Conservation (phyloP, 1,140 invertebrate species). For the Planococcus citri region DNA sequence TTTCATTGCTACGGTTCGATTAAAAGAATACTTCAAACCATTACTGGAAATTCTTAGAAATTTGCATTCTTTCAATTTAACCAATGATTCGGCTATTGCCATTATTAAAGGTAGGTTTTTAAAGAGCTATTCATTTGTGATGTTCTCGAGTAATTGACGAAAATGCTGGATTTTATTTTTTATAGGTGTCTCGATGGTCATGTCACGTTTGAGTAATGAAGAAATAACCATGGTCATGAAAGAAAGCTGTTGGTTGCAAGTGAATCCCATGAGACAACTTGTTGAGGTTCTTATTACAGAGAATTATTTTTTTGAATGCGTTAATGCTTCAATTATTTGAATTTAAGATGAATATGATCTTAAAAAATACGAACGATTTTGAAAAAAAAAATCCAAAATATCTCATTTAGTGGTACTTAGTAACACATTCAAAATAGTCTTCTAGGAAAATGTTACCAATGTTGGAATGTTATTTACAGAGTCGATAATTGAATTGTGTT, state of each 20-base stretch:
- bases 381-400: too few relatives aligned
- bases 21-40: conserved; percentile 64
- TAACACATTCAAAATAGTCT: too few relatives aligned
- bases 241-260: conserved; percentile 63
- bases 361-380: too few relatives aligned
- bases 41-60: conserved; percentile 49
- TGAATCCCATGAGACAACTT: conserved; percentile 49
- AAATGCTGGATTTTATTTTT: conserved; percentile 22
- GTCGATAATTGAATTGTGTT: background rate
- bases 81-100: conserved; percentile 65
- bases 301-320: too few relatives aligned
- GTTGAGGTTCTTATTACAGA: conserved; percentile 40
- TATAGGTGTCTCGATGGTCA: conserved; percentile 49
- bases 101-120: conserved; percentile 60
- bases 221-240: conserved; percentile 57
- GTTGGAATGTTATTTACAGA: background rate
- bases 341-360: too few relatives aligned
- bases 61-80: conserved; percentile 64
- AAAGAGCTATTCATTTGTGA: too few relatives aligned
- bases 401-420: too few relatives aligned
- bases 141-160: too few relatives aligned
- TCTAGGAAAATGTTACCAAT: too few relatives aligned
- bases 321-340: too few relatives aligned
- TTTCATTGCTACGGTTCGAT: conserved; percentile 60
- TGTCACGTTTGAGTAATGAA: conserved; percentile 45